These are phyloP conservation scores for Drosophila rellima DNA, from an alignment of 2,888 invertebrate genomes.

Conservation along the genomic window DNA sequence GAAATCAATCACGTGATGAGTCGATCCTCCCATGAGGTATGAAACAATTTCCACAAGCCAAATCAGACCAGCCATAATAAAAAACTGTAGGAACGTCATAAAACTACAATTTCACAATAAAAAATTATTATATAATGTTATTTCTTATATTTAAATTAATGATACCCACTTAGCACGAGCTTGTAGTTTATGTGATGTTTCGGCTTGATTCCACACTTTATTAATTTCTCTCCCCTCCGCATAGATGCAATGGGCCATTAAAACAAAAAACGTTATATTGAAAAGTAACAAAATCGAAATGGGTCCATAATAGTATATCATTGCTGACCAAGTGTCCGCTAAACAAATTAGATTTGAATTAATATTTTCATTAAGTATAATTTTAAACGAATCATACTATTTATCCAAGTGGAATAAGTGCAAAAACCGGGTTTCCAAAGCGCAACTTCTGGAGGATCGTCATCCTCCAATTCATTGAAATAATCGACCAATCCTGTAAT, in stretches of 20 bases:
- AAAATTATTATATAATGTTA: background rate
- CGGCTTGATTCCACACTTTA: slow-evolving; percentile 48
- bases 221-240: slow-evolving; percentile 60
- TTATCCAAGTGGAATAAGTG: slow-evolving; percentile 87
- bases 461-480: background rate
- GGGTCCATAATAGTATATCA: slow-evolving; percentile 79
- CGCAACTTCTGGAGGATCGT: background rate
- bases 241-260: slow-evolving; percentile 71
- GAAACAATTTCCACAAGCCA: slow-evolving; percentile 93
- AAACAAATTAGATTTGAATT: background rate
- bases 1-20: slow-evolving; percentile 23
- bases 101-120: slow-evolving; percentile 87
- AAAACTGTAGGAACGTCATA: slow-evolving; percentile 91
- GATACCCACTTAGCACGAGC: background rate
- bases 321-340: slow-evolving; percentile 63
- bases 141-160: slow-evolving; percentile 1
- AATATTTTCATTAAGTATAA: too few relatives aligned
- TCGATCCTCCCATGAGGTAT: slow-evolving; percentile 83
- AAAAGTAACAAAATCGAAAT: slow-evolving; percentile 70
- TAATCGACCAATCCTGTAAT: slow-evolving; percentile 66
- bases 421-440: slow-evolving; percentile 87
- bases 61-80: slow-evolving; percentile 93
- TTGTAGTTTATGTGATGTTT: slow-evolving; percentile 8
- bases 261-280: slow-evolving; percentile 72
- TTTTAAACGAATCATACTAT: slow-evolving; percentile 83